Evolutionary conservation across 1,140 invertebrate species (phyloP), one percentile per base, ranked within the genome.

Genomic region (Papilio glaucus): DNA sequence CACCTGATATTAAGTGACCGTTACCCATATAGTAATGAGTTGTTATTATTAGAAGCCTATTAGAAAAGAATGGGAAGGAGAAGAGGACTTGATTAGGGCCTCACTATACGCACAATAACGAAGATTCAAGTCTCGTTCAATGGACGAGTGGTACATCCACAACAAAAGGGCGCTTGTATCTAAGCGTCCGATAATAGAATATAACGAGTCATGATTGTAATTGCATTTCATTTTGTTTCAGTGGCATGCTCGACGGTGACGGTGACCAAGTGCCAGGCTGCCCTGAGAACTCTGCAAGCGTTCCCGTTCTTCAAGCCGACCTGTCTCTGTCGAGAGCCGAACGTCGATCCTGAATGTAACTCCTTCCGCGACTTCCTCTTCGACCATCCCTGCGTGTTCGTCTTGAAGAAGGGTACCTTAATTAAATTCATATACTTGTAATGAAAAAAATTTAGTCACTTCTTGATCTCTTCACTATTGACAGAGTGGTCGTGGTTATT

Each of bases 271-370:
- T 98, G 97, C 93, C 97, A 97, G 93, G 97, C 97, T 24, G 97
- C 97, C 4, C 94, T 98, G 72, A 94, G 96, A 78, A 98, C 97
- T 26, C 94, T 98, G 68, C 97, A 98, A 94, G 96, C 97, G 62
- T 98, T 98, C 91, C 96, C 97, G 77, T 98, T 97, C 95, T 98
- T 98, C 94, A 96, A 96, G 85, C 97, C 97, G 79, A 98, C 97
- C 77, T 98, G 97, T 91, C 95, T 98, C 80, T 98, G 97, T 93
- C 95, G 96, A 74, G 97, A 98, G 84, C 97, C 97, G 8, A 96
- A 96, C 89, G 95, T 97, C 78, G 97, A 98, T 93, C 97, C 96
- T 74, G 97, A 98, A 82, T 98, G 97, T 91, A 98, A 98, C 94
- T 96, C 96, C 81, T 98, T 98, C 94, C 95, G 97, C 84, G 97